phyloP scores from a whole-genome alignment of 2,797 vertebrate species.

The Loriculus beryllinus region DNA sequence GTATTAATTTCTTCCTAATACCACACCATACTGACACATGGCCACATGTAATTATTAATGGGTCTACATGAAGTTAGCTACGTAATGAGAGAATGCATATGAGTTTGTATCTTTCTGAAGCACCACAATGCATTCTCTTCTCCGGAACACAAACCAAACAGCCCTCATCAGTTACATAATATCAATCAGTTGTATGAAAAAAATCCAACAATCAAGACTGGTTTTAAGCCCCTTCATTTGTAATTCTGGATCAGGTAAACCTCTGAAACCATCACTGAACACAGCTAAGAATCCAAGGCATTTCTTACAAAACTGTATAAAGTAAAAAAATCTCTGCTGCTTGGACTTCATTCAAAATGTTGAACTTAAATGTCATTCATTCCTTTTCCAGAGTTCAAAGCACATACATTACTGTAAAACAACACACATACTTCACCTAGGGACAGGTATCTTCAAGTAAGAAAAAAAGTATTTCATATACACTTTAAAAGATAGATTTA shows the following conservation, averaged over 20 bases:
- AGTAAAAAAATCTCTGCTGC: neutral
- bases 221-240: neutral
- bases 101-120: neutral
- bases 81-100: neutral
- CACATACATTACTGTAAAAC: neutral
- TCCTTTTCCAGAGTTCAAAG: neutral
- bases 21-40: neutral
- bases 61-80: neutral
- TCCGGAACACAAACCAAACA: neutral
- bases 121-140: neutral
- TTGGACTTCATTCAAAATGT: neutral
- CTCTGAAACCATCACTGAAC: neutral
- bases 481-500: accelerated
- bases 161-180: neutral
- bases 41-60: neutral
- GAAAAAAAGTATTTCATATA: neutral
- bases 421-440: neutral
- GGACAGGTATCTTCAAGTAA: neutral
- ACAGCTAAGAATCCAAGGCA: neutral
- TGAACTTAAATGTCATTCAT: neutral
- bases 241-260: neutral
- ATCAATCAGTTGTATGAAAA: neutral
- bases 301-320: neutral
- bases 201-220: neutral
- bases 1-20: neutral